These are phyloP conservation scores for Himalopsyche anomala DNA, from an alignment of 2,888 invertebrate species.

Conservation along the genomic window DNA sequence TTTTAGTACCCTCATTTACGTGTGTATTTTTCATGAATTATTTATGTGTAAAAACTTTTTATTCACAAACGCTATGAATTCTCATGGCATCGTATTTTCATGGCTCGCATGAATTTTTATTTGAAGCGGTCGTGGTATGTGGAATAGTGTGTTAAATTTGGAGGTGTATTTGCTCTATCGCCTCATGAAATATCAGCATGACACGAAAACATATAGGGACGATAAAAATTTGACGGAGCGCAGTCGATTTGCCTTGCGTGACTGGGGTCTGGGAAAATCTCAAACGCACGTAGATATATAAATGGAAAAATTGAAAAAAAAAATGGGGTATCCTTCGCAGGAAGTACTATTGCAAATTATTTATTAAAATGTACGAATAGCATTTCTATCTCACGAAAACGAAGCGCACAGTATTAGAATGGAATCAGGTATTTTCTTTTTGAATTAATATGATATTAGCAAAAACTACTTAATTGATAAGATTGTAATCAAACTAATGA, in stretches of 20 bases:
- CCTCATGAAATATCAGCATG: constrained; percentile 21
- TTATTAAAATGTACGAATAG: too few relatives aligned
- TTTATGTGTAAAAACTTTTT: background rate
- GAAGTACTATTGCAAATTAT: too few relatives aligned
- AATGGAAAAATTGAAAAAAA: too few relatives aligned
- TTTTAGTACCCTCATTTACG: background rate
- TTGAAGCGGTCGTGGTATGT: background rate
- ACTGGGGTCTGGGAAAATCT: background rate
- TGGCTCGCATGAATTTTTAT: constrained; percentile 18
- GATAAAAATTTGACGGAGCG: constrained; percentile 1
- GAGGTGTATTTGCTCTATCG: constrained; percentile 27
- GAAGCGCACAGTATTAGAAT: too few relatives aligned
- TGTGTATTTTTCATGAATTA: constrained; percentile 28
- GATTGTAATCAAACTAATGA: too few relatives aligned
- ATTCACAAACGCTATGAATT: constrained; percentile 2
- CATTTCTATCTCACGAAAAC: too few relatives aligned
- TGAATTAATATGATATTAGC: too few relatives aligned
- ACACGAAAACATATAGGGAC: background rate
- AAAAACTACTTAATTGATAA: too few relatives aligned
- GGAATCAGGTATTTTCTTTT: too few relatives aligned
- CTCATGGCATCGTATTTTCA: background rate
- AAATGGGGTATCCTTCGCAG: too few relatives aligned
- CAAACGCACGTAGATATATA: too few relatives aligned
- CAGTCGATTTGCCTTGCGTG: constrained; percentile 5
- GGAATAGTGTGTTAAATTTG: constrained; percentile 34